These are phyloP conservation scores for Cerceris rybyensis DNA, from an alignment of 2,888 invertebrate species.

Conservation along the genomic window DNA sequence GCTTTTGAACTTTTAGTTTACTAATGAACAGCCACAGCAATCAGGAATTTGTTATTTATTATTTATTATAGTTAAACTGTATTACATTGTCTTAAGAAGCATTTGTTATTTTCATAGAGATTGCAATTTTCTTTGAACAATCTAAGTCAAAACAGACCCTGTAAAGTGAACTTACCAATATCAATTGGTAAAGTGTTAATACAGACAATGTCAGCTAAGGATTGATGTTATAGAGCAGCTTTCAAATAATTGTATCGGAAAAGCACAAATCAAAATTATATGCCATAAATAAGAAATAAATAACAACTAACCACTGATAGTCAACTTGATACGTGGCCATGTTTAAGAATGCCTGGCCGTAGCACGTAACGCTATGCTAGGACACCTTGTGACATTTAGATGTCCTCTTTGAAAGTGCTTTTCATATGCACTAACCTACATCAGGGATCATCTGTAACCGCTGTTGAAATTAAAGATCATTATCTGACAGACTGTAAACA, in stretches of 20 bases:
- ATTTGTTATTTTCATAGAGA: too few relatives aligned
- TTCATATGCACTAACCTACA: slow-evolving; percentile 69
- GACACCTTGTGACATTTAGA: slow-evolving; percentile 77
- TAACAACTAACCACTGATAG: slow-evolving; percentile 82
- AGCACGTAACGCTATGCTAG: slow-evolving; percentile 76
- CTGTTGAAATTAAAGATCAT: slow-evolving; percentile 57
- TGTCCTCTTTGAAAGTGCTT: slow-evolving; percentile 69
- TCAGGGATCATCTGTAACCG: slow-evolving; percentile 79
- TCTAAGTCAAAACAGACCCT: too few relatives aligned
- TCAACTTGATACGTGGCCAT: slow-evolving; percentile 83
- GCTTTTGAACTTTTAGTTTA: too few relatives aligned
- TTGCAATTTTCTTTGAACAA: too few relatives aligned
- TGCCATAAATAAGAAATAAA: background rate
- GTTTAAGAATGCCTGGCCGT: slow-evolving; percentile 76
- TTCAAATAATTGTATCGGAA: background rate
- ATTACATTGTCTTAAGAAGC: too few relatives aligned
- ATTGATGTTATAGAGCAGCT: background rate
- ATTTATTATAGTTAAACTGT: too few relatives aligned
- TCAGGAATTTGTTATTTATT: too few relatives aligned
- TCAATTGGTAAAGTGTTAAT: too few relatives aligned
- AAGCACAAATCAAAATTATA: slow-evolving; percentile 7
- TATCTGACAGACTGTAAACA: background rate
- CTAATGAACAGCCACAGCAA: too few relatives aligned
- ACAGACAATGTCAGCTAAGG: background rate
- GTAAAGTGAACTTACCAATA: too few relatives aligned